Conservation (phyloP, 2,888 invertebrate species). For the Philonicus albiceps region DNA sequence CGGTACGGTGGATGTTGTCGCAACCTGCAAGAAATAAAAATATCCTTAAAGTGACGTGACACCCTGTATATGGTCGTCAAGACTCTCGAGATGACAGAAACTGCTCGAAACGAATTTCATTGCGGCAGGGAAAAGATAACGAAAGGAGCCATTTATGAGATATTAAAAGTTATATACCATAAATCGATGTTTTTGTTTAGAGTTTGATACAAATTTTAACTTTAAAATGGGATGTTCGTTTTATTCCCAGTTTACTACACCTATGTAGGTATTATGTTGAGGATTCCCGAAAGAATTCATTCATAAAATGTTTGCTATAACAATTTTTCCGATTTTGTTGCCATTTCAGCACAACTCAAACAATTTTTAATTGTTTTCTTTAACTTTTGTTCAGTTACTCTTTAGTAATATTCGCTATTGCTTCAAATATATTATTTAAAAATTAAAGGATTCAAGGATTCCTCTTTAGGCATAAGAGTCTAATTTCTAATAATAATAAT, state of each 20-base stretch:
- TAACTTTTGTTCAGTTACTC: neutral
- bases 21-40: neutral
- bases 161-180: neutral
- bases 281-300: neutral
- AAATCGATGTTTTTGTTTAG: neutral
- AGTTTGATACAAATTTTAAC: neutral
- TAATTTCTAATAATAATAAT: too few relatives aligned
- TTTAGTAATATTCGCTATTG: too few relatives aligned
- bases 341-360: neutral
- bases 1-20: neutral
- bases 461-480: too few relatives aligned
- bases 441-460: too few relatives aligned
- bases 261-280: neutral
- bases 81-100: neutral
- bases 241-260: neutral
- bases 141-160: neutral
- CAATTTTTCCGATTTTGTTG: neutral
- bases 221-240: neutral
- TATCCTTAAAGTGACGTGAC: neutral
- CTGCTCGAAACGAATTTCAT: neutral
- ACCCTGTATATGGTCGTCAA: neutral
- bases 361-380: neutral
- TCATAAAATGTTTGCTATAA: neutral
- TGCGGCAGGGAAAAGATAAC: neutral
- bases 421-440: too few relatives aligned